Evolutionary conservation across 2,797 vertebrate genomes (phyloP).

Genomic region (Dallia pectoralis): DNA sequence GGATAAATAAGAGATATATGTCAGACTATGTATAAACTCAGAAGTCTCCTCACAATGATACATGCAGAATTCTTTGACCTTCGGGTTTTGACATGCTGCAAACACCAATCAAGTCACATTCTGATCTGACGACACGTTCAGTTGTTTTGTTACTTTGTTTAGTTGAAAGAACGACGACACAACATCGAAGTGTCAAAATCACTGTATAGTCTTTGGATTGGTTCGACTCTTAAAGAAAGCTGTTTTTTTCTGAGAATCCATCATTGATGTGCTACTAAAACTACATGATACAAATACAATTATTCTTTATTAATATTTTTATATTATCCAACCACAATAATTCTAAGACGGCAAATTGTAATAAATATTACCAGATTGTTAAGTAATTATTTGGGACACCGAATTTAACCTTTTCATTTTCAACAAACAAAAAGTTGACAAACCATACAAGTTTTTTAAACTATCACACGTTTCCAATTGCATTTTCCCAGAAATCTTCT

Average conservation of each 20-base stretch:
- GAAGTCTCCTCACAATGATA: too few relatives aligned
- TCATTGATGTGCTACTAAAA: neutral
- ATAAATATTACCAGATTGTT: neutral
- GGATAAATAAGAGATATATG: too few relatives aligned
- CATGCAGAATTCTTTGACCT: constrained; percentile 2
- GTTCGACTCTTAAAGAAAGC: neutral
- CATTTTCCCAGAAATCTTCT: neutral
- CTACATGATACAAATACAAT: too few relatives aligned
- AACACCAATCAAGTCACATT: constrained; percentile 5
- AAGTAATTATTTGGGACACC: neutral
- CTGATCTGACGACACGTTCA: neutral
- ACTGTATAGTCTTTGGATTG: neutral
- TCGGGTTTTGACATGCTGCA: constrained; percentile 10
- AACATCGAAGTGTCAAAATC: neutral
- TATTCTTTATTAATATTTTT: neutral
- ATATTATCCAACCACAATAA: neutral
- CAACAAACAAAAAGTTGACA: neutral
- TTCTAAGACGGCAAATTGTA: neutral
- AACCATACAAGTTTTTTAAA: neutral
- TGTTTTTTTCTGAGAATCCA: neutral
- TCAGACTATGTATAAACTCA: too few relatives aligned
- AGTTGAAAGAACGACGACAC: neutral
- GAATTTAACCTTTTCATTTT: neutral
- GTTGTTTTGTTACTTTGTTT: neutral
- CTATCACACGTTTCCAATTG: neutral